These are phyloP conservation scores for Neuroterus valhalla DNA, from an alignment of 1,140 invertebrate genomes.

Conservation along the genomic window DNA sequence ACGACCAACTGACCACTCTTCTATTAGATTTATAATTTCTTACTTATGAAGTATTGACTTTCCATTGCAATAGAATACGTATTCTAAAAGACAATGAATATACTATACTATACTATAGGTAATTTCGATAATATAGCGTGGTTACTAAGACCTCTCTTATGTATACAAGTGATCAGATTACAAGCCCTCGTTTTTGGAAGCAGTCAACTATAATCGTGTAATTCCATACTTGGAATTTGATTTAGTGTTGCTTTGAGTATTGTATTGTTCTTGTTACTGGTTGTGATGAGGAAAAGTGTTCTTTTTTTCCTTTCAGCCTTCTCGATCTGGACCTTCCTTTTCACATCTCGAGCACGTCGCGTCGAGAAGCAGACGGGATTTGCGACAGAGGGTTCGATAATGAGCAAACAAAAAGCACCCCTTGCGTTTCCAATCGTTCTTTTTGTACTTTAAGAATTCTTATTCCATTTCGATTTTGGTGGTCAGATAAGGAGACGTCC, in stretches of 20 bases:
- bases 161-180: not conserved
- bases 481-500: no score
- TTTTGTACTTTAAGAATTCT: not conserved
- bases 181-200: conserved; percentile 11
- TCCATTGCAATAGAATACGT: no score
- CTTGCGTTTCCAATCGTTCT: conserved; percentile 56
- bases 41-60: no score
- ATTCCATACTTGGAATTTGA: conserved; percentile 64
- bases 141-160: not conserved
- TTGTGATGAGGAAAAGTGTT: conserved; percentile 50
- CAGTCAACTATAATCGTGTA: conserved; percentile 61
- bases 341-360: conserved; percentile 55
- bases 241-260: conserved; percentile 63
- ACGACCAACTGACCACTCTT: no score
- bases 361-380: conserved; percentile 59
- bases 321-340: conserved; percentile 51
- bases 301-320: conserved; percentile 49
- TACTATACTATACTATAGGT: no score
- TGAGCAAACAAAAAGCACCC: conserved; percentile 67
- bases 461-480: not conserved
- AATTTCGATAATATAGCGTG: not conserved
- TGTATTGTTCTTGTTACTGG: conserved; percentile 57
- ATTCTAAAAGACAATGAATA: no score
- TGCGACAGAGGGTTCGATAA: conserved; percentile 68
- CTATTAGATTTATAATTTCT: no score